These are phyloP conservation scores for Brachionus rotundiformis DNA, from an alignment of 1,140 invertebrate species.

Conservation along the genomic window DNA sequence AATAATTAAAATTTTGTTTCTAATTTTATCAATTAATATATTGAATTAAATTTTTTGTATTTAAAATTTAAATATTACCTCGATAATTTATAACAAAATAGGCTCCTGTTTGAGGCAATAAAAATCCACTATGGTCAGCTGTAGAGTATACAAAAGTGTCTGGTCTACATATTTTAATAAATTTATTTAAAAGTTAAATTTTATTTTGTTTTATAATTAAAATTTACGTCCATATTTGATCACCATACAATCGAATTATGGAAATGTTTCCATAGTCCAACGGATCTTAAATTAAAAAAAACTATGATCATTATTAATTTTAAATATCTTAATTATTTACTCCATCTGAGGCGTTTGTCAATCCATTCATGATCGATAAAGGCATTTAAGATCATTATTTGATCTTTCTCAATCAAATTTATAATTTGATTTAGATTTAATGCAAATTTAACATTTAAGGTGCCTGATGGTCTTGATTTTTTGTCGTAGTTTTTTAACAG, in stretches of 20 bases:
- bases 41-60: background rate
- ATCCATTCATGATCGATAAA: conserved; percentile 53
- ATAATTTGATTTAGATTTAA: conserved; percentile 51
- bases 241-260: background rate
- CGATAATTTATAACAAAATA: conserved; percentile 35
- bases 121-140: conserved; percentile 51
- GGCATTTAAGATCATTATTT: conserved; percentile 51
- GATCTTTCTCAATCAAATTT: conserved; percentile 52
- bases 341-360: conserved; percentile 42
- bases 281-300: conserved; percentile 23
- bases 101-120: background rate
- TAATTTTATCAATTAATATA: too few relatives aligned
- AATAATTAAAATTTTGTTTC: background rate
- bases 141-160: conserved; percentile 52
- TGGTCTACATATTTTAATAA: background rate
- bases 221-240: conserved; percentile 43
- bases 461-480: conserved; percentile 40
- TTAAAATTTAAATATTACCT: too few relatives aligned
- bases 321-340: background rate
- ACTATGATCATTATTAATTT: background rate
- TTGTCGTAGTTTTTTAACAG: conserved; percentile 44
- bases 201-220: background rate
- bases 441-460: conserved; percentile 38
- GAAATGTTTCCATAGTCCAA: conserved; percentile 23
- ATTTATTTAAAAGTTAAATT: background rate